Evolutionary conservation across 1,140 invertebrate species (phyloP), one percentile per base, ranked within the genome.

Genomic region (Pseudobourletiella spinata): DNA sequence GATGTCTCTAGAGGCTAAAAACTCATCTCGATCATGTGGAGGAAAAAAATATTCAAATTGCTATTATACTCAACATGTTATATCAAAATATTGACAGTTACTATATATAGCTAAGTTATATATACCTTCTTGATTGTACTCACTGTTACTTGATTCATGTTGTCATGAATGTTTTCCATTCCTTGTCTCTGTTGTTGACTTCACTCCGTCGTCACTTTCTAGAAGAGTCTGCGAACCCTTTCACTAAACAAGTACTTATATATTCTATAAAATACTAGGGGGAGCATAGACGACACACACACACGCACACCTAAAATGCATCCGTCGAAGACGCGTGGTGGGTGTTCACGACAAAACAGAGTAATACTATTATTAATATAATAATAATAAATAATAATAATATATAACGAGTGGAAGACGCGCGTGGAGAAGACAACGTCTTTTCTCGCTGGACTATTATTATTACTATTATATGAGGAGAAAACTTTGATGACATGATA

Each of bases 91-190:
- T 46, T 46, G 44, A 18, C 44, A 46, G 44, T 46, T 46, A 46
- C 22, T 46, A 46, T 46, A 46, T 46, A 46, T 46, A 46, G 8
- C 8, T 46, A 6, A 46, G 44, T 46, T 46, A 46, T n/a, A n/a
- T n/a, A n/a, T n/a, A n/a, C n/a, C 44, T 20, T 39, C 44, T 46
- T 46, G 44, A 46, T 46, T 46, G 44, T 46, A 46, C 44, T 46
- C 44, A 46, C 22, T 46, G 44, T 46, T 46, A 46, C 15, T 46
- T 46, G 44, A 46, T 46, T 46, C 44, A 46, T 46, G 44, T 46
- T 46, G 44, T 46, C 44, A 46, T 46, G 44, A 46, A 46, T 46
- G 44, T 46, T 46, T 46, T 46, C 22, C 44, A 46, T 46, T 46
- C 44, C 8, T 46, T 46, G 8, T 39, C 44, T 46, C 18, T 20